Evolutionary conservation across 1,140 invertebrate species (phyloP).

Genomic region (Nebria ingens): DNA sequence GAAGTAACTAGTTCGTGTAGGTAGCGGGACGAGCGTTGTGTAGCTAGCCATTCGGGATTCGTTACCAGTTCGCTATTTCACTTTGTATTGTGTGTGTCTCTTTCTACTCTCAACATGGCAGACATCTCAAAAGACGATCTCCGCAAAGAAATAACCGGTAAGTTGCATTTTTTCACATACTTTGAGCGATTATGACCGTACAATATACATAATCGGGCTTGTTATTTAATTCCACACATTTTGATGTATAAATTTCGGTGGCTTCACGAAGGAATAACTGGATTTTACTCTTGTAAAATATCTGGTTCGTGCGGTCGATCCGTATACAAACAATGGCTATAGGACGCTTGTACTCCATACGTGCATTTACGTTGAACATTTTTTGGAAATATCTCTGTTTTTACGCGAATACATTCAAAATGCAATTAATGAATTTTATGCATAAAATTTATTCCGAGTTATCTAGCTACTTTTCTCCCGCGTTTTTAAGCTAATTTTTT

Average conservation of each 20-base stretch:
- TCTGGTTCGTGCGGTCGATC: slow-evolving; percentile 18
- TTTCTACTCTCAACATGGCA: slow-evolving; percentile 40
- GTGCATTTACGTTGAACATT: slow-evolving; percentile 19
- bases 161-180: slow-evolving; percentile 36
- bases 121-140: slow-evolving; percentile 56
- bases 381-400: slow-evolving; percentile 27
- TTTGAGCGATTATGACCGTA: slow-evolving; percentile 14
- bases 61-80: neutral
- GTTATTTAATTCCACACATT: slow-evolving; percentile 28
- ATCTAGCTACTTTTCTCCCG: slow-evolving; percentile 29
- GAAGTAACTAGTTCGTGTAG: neutral
- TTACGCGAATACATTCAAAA: slow-evolving; percentile 20
- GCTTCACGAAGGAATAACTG: slow-evolving; percentile 35
- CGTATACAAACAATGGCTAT: slow-evolving; percentile 34
- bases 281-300: slow-evolving; percentile 39
- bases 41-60: neutral
- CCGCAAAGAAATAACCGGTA: slow-evolving; percentile 60
- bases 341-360: slow-evolving; percentile 26
- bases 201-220: slow-evolving; percentile 23
- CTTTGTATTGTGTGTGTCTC: neutral
- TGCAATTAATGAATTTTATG: slow-evolving; percentile 22
- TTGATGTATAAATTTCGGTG: slow-evolving; percentile 25
- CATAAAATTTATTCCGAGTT: slow-evolving; percentile 27
- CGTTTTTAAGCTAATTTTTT: slow-evolving; percentile 15
- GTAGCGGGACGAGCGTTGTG: neutral